These are phyloP conservation scores for Pseudomugil tenellus DNA, from an alignment of 2,797 vertebrate species.

Conservation along the genomic window DNA sequence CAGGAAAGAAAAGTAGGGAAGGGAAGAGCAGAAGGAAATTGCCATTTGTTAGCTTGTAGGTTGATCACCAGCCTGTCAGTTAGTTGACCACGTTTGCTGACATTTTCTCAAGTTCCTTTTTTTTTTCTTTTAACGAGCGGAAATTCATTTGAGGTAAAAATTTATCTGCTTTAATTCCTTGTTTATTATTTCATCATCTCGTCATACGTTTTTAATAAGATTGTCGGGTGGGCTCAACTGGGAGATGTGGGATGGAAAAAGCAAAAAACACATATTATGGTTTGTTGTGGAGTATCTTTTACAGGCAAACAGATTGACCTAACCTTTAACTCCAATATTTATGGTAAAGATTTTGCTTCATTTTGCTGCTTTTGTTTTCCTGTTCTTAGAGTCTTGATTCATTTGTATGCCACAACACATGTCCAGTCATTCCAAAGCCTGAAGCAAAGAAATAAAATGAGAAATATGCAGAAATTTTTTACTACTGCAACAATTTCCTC, in stretches of 20 bases:
- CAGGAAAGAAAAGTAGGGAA: conserved; percentile 23
- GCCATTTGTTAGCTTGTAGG: conserved; percentile 23
- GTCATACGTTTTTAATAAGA: background rate
- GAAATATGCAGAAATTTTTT: background rate
- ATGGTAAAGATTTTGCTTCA: background rate
- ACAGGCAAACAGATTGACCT: background rate
- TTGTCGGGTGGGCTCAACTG: background rate
- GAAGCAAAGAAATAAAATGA: background rate
- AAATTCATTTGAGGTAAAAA: background rate
- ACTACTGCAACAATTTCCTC: background rate
- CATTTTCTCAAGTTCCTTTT: background rate
- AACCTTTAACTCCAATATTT: background rate
- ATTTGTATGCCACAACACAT: background rate
- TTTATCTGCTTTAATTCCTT: background rate
- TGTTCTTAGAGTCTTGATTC: background rate
- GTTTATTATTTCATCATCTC: background rate
- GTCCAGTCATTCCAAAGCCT: background rate
- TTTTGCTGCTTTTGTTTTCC: too few species aligned
- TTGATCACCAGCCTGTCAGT: conserved; percentile 15
- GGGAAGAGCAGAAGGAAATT: conserved; percentile 38
- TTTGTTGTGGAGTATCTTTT: background rate
- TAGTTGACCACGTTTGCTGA: background rate
- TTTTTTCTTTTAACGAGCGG: background rate
- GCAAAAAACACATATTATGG: background rate
- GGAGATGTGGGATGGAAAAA: background rate